Evolutionary conservation across 2,888 invertebrate genomes (phyloP), one percentile per base, ranked within the genome.

Genomic region (Halictus ligatus): DNA sequence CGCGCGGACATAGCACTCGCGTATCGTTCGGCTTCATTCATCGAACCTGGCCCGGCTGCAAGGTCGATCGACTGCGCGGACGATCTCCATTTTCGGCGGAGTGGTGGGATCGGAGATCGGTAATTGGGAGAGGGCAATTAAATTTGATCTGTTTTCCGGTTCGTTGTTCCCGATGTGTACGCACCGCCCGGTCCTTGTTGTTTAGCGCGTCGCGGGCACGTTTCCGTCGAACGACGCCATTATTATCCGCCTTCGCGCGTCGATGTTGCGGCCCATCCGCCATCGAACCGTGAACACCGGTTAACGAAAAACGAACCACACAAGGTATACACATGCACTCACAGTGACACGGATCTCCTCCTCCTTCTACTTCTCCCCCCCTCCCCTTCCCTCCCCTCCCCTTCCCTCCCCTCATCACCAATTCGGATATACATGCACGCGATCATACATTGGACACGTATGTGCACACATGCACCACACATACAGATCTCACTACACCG

Each of bases 401-500:
- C 35, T 0, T 5, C 21, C 21, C 7, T 0, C 50, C 8, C 12
- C n/a, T 10, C 21, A 21, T 54, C 58, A n/a, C 1, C n/a, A n/a
- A n/a, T 7, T 21, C 58, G 15, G 25, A 29, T 25, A 72, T 25
- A 25, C 72, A 46, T 25, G 46, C 72, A 54, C 54, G 21, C 69
- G 48, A 35, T n/a, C 15, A n/a, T 8, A n/a, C n/a, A 58, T 58
- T 58, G 58, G 58, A 58, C 58, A n/a, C n/a, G 58, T n/a, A 58
- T 50, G 69, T 29, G 43, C 13, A 25, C 18, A 21, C 64, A 48
- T 18, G 54, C 43, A 50, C 40, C 40, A 75, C 75, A n/a, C 25
- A 80, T 43, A 75, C 64, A n/a, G 78, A 72, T 79, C 81, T 75
- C 78, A 76, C 71, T 58, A 79, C 74, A 78, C 71, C 40, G 60